Evolutionary conservation across 1,140 invertebrate species (phyloP).

Genomic region (Tetraneura akinire): DNA sequence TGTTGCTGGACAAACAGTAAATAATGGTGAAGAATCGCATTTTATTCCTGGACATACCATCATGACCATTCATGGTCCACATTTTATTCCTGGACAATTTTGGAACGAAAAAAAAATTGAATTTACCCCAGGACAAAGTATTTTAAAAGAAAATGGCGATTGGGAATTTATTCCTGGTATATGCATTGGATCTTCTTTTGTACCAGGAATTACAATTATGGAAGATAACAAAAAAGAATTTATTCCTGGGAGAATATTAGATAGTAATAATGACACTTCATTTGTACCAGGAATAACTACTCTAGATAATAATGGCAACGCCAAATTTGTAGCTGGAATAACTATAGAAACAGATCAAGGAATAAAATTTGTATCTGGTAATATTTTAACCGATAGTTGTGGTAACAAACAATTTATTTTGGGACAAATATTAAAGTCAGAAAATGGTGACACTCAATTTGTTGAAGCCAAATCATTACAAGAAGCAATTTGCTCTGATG

Average conservation of each 20-base stretch:
- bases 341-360: slow-evolving; percentile 68
- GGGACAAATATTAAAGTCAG: slow-evolving; percentile 64
- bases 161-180: slow-evolving; percentile 66
- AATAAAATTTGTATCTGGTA: slow-evolving; percentile 69
- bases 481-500: slow-evolving; percentile 42
- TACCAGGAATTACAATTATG: slow-evolving; percentile 65
- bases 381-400: slow-evolving; percentile 64
- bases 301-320: slow-evolving; percentile 60
- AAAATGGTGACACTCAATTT: slow-evolving; percentile 30
- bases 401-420: slow-evolving; percentile 62
- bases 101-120: slow-evolving; percentile 2
- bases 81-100: slow-evolving; percentile 71
- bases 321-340: slow-evolving; percentile 68
- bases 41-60: slow-evolving; percentile 76
- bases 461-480: slow-evolving; percentile 37
- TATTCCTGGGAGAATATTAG: slow-evolving; percentile 68
- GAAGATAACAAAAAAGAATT: slow-evolving; percentile 62
- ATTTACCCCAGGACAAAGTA: slow-evolving; percentile 25
- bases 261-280: slow-evolving; percentile 62
- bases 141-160: slow-evolving; percentile 54
- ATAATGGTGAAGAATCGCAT: slow-evolving; percentile 16
- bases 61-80: slow-evolving; percentile 67
- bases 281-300: slow-evolving; percentile 68
- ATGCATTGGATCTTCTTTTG: slow-evolving; percentile 66
- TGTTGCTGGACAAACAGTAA: slow-evolving; percentile 65